Base-by-base conservation (phyloP, 2,113 vertebrate genomes). In the Setophaga kirtlandii region DNA sequence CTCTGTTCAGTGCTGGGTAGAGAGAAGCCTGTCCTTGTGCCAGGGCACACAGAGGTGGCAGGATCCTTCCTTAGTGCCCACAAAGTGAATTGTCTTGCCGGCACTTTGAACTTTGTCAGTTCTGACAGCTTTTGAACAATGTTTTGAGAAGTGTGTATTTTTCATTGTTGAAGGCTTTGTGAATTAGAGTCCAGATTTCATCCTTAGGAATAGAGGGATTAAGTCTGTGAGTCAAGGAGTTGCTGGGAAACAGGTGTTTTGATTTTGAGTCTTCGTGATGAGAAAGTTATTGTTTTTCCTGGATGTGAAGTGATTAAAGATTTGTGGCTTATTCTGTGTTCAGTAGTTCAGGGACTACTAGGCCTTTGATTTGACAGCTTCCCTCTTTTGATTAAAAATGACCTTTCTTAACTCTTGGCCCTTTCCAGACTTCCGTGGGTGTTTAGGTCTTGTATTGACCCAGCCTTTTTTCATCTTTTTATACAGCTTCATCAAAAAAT, bases 401-500 rank as follows among this genome's bases (percentile, higher is more conserved):
- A 41, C 13, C 11, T 41, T 71, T 70, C 16, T 55, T 64, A 25
- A 50, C 14, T 80, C 25, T 65, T 49, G 6, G 9, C 17, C 56
- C 52, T 67, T 71, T 17, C 42, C 19, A 37, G 35, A 33, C 13
- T 37, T 35, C 12, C 3, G 14, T 49, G 31, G 4, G 9, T 47
- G 13, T 42, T 63, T 24, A 41, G 30, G 41, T 63, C 31, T 30
- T 49, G 7, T 58, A 37, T 33, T 58, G 27, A 25, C 50, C 15
- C 31, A 73, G 25, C 11, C 25, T 31, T 64, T 56, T 49, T 73
- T 18, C 31, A 9, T 58, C 35, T 64, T 58, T 71, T 56, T 64
- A 5, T 37, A 37, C 0, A 0, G 10, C 8, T 73, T 88, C 8
- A 18, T 41, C 1, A 31, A 50, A 56, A 30, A 64, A 21, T 14